These are phyloP conservation scores for Drosophila tropicalis DNA, from an alignment of 1,140 invertebrate genomes.

Conservation along the genomic window DNA sequence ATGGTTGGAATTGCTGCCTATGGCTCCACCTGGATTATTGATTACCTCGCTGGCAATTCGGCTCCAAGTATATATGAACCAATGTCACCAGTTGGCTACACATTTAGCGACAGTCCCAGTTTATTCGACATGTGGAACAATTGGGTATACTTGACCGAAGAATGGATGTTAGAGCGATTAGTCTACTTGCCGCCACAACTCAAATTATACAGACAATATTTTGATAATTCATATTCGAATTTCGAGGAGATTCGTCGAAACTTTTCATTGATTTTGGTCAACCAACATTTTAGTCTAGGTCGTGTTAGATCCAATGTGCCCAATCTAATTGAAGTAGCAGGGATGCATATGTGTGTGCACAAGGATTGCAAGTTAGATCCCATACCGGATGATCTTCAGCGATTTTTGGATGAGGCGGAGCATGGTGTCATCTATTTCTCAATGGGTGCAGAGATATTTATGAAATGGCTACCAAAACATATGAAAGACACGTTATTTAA, in stretches of 20 bases:
- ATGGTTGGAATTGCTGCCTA: background rate
- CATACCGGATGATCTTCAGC: background rate
- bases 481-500: slow-evolving; percentile 32
- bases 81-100: background rate
- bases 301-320: background rate
- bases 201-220: background rate
- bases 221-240: background rate
- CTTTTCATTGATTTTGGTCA: background rate
- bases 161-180: background rate
- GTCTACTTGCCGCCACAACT: background rate
- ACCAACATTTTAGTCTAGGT: background rate
- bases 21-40: background rate
- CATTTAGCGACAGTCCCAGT: background rate
- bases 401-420: background rate
- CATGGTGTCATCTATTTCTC: slow-evolving; percentile 3
- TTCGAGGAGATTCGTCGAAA: background rate
- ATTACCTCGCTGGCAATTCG: background rate
- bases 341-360: background rate
- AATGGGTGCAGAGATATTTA: background rate
- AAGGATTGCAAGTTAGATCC: background rate
- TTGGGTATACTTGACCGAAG: background rate
- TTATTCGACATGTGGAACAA: background rate
- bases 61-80: background rate
- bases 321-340: background rate
- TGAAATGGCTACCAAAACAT: background rate